These are phyloP conservation scores for Myiozetetes cayanensis DNA, from an alignment of 2,113 vertebrate species.

Conservation along the genomic window DNA sequence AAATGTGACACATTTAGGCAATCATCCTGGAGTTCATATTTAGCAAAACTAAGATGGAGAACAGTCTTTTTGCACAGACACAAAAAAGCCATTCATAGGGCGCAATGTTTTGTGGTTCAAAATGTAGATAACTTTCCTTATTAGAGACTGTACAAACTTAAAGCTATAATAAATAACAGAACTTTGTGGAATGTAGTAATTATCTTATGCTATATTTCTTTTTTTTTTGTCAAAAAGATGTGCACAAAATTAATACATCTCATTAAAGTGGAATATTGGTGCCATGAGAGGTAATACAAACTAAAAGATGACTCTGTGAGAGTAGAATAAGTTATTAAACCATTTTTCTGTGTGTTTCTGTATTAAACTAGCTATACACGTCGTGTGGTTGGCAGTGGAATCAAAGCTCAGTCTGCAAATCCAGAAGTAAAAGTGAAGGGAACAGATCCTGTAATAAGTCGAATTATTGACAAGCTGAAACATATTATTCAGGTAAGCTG, in stretches of 20 bases:
- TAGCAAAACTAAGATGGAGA: not conserved
- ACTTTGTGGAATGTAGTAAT: not conserved
- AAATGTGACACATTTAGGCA: not conserved
- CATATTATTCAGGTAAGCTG: conserved; percentile 88
- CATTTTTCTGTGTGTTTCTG: conserved; percentile 18
- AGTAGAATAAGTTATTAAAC: not conserved
- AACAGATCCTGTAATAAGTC: conserved; percentile 83
- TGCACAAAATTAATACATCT: not conserved
- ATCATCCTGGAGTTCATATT: not conserved
- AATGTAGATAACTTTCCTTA: not conserved
- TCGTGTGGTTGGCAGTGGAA: conserved; percentile 83
- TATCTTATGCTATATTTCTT: not conserved
- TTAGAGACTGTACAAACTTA: not conserved
- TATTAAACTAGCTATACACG: conserved; percentile 80
- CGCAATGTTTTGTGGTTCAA: not conserved
- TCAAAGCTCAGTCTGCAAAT: conserved; percentile 86
- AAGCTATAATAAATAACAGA: not conserved
- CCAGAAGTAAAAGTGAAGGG: conserved; percentile 89
- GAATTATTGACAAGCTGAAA: conserved; percentile 91
- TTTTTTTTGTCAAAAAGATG: not conserved
- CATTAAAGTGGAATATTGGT: not conserved
- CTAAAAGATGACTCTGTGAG: not conserved
- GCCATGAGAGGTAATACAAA: not conserved
- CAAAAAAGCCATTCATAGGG: not conserved
- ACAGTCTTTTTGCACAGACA: not conserved